Conservation (phyloP, 2,888 invertebrate genomes). For the Harpalus rufipes region DNA sequence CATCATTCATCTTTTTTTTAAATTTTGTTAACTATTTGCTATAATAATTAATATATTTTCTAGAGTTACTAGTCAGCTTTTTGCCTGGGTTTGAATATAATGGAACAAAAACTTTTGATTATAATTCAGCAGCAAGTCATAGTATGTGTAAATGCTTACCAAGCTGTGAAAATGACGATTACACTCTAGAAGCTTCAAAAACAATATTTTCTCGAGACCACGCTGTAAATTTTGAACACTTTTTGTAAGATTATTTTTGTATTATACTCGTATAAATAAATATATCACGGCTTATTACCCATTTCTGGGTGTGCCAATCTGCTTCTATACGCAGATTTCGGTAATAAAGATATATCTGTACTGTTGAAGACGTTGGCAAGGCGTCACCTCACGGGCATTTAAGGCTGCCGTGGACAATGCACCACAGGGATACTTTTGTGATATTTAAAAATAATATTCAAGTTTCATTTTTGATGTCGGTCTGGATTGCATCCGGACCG, state of each 20-base stretch:
- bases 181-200: slow-evolving; percentile 83
- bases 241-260: slow-evolving; percentile 77
- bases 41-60: slow-evolving; percentile 49
- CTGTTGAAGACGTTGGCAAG: too few relatives aligned
- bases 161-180: slow-evolving; percentile 82
- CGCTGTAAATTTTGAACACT: slow-evolving; percentile 76
- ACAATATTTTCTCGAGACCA: slow-evolving; percentile 78
- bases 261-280: slow-evolving; percentile 6
- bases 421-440: too few relatives aligned
- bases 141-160: slow-evolving; percentile 80
- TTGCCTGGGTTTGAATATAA: slow-evolving; percentile 75
- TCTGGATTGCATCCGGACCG: too few relatives aligned
- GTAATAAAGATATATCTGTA: too few relatives aligned
- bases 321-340: too few relatives aligned
- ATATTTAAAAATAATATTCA: too few relatives aligned
- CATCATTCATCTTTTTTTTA: too few relatives aligned
- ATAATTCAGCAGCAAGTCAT: slow-evolving; percentile 59
- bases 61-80: slow-evolving; percentile 73
- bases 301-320: too few relatives aligned
- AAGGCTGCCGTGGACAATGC: too few relatives aligned
- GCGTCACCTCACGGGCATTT: too few relatives aligned
- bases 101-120: slow-evolving; percentile 52
- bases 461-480: too few relatives aligned
- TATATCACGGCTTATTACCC: not conserved
- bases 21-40: slow-evolving; percentile 10